Evolutionary conservation across 2,888 invertebrate species (phyloP), one percentile per base, ranked within the genome.

Genomic region (Craniophora ligustri): DNA sequence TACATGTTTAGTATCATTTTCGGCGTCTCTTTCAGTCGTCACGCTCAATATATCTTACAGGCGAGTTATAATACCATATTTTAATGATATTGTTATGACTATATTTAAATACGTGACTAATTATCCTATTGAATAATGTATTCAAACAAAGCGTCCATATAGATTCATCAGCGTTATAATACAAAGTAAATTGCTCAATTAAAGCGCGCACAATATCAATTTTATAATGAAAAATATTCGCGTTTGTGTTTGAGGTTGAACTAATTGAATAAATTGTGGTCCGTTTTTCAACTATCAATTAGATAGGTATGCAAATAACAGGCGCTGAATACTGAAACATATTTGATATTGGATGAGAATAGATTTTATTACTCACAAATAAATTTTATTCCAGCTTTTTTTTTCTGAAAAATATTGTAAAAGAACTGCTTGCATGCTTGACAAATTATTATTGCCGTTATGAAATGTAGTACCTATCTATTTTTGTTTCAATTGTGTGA

Each of bases 41-140:
- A 97, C 97, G 2, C 93, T 97, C 62, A 97, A 97, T 86, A 95
- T 97, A 80, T 97, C 97, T 87, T 97, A 97, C 93, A 94, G 93
- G 93, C 92, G 86, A 92, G 91, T 91, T 78, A 71, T 51, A 69
- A 60, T 67, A 62, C 10, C 19, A 44, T 19, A 36, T 23, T 26
- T 40, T 30, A 28, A 45, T 6, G 21, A 11, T 15, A 13, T 0
- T 6, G 21, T 14, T 15, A 13, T 0, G 5, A 47, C 48, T 36
- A 28, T 11, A 53, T 19, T 40, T 31, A 15, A 32, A 5, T 10
- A 34, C 18, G 14, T 0, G 26, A 28, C 8, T 15, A 14, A 46
- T 38, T 46, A 38, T 6, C 1, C 7, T 11, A 4, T 23, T 14
- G 13, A 5, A 50, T 18, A 34, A 45, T 45, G 51, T 8, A 16